Conservation (phyloP, 2,797 vertebrate genomes). For the Phrynocephalus forsythii region DNA sequence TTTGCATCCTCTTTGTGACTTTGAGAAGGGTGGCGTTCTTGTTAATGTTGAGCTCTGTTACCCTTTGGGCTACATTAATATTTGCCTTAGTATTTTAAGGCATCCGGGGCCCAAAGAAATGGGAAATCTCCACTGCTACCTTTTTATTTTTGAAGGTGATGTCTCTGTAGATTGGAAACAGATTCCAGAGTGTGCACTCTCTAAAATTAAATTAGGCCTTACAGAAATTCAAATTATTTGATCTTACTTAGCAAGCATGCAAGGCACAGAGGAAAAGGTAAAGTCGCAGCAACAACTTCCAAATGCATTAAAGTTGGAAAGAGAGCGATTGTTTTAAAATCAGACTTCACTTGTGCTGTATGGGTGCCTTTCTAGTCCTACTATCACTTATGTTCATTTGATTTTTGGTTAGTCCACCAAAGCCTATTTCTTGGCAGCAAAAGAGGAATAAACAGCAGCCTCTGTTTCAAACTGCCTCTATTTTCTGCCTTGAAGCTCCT, state of each 20-base stretch:
- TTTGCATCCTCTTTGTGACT: background rate
- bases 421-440: background rate
- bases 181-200: background rate
- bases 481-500: background rate
- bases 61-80: background rate
- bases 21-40: background rate
- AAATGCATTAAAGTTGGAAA: background rate
- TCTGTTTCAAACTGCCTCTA: background rate
- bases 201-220: background rate
- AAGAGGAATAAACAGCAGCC: background rate
- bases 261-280: background rate
- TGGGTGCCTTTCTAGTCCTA: background rate
- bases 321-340: background rate
- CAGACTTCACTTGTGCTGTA: background rate
- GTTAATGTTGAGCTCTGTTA: background rate
- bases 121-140: too few relatives aligned
- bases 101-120: background rate
- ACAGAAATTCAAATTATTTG: background rate
- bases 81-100: background rate
- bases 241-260: background rate
- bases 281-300: background rate
- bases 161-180: background rate
- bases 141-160: background rate
- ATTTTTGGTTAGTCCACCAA: background rate
- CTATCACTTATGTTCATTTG: background rate